Base-by-base conservation (phyloP, 2,797 vertebrate genomes). In the Salmo trutta region DNA sequence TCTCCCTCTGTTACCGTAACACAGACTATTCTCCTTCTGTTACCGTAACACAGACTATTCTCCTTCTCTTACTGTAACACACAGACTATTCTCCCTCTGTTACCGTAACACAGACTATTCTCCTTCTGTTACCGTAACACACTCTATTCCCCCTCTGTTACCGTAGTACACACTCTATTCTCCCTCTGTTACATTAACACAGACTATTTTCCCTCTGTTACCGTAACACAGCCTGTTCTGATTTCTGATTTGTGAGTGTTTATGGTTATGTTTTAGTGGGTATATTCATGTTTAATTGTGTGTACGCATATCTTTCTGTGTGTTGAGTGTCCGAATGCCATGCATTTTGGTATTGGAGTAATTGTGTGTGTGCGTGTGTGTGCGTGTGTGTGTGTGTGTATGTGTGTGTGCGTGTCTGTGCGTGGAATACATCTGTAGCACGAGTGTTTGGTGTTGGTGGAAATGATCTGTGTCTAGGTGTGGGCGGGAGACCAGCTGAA, bases 241-340 rank as follows among this genome's bases (percentile, higher is more conserved):
- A 4, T 27, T 33, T 1, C 16, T 12, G 15, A 29, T 31, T n/a
- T 78, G n/a, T 76, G 54, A 59, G 62, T 29, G 19, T 36, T 7
- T 8, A 70, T 78, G 69, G 69, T 64, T 71, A 73, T 4, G 21
- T 80, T 77, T 70, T 80, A 84, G 85, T 84, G 83, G 84, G 78
- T 74, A 47, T 86, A 75, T 82, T 85, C 41, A 47, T 47, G 41
- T 12, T 47, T 47, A 47, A 47, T 47, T 80, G 85, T 77, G 77
- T 51, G 33, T 75, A 74, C 36, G 67, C 19, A 41, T 2, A 75
- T 41, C 41, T 41, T 62, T 62, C 59, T 62, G 59, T 21, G n/a
- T 62, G 59, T 62, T 24, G 2, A 12, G 59, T 62, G 59, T 62
- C n/a, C n/a, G n/a, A 21, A 0, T 62, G n/a, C 8, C 7, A 62